phyloP scores from a whole-genome alignment of 2,113 vertebrate genomes.

The Craseonycteris thonglongyai region DNA sequence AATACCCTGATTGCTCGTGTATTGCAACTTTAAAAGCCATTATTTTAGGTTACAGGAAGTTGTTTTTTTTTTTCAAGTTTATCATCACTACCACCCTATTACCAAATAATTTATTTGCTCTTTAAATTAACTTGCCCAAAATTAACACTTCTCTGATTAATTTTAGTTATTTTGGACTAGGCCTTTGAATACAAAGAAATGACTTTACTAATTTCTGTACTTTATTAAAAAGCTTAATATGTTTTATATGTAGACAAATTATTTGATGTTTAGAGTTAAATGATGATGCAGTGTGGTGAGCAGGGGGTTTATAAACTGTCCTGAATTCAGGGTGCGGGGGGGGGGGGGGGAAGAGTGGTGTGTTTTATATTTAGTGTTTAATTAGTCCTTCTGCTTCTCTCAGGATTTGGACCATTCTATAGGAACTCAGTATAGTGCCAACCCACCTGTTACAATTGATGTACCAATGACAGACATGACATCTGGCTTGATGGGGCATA shows the following conservation, averaged over 20 bases:
- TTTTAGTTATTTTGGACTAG: conserved; percentile 25
- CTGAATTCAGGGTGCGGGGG: not conserved
- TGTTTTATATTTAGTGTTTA: conserved; percentile 46
- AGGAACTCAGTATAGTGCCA: conserved; percentile 88
- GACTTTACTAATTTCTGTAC: conserved; percentile 25
- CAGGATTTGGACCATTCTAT: conserved; percentile 91
- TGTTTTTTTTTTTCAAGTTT: too few relatives aligned
- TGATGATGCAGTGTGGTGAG: not conserved
- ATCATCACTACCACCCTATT: not conserved
- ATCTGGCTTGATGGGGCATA: conserved; percentile 84
- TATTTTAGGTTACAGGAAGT: too few relatives aligned
- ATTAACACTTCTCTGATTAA: not conserved
- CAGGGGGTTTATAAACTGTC: conserved; percentile 20
- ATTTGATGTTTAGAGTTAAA: conserved; percentile 38
- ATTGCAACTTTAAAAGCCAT: not conserved
- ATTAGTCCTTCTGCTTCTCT: conserved; percentile 52
- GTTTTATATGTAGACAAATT: not conserved
- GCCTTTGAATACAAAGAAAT: conserved; percentile 19
- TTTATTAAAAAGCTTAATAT: conserved; percentile 15
- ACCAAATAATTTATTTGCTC: not conserved
- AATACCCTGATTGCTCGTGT: not conserved
- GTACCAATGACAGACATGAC: conserved; percentile 88
- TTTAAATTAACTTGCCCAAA: conserved; percentile 9
- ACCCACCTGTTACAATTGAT: conserved; percentile 90
- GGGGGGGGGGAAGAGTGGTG: not conserved